Percentiles rank a stretch among this genome's conserved stretches.
Conservation (phyloP, 2,113 vertebrate species). For the Tachysurus vachellii region DNA sequence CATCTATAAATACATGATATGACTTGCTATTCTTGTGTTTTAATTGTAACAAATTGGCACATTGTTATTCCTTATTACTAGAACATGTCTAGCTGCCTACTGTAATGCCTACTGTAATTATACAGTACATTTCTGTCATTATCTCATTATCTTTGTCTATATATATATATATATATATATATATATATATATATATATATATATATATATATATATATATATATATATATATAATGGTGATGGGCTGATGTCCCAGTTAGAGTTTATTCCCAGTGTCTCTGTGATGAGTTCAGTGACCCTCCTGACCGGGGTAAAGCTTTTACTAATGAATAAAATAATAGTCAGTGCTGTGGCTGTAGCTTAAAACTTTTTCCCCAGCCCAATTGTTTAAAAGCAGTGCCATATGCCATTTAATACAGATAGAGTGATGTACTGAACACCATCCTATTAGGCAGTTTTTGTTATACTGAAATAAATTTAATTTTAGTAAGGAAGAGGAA, state of each 20-base stretch:
- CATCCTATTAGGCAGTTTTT: not conserved
- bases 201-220: not conserved
- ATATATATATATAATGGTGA: not conserved
- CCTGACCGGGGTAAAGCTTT: not conserved
- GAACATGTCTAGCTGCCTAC: not conserved
- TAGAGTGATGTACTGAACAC: not conserved
- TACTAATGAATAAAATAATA: not conserved
- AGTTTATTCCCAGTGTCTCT: not conserved
- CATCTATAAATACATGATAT: not conserved
- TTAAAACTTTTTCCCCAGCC: not conserved
- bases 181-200: not conserved
- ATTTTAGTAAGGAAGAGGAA: constrained; percentile 25
- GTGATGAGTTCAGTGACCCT: not conserved
- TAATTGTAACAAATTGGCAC: not conserved
- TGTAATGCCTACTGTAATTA: not conserved
- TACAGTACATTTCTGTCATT: not conserved
- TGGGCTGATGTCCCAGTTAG: not conserved
- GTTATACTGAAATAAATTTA: not conserved
- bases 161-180: not conserved
- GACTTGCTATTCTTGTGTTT: no score
- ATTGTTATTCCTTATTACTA: not conserved
- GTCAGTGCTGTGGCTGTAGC: not conserved
- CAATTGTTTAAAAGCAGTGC: not conserved
- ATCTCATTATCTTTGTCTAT: not conserved
- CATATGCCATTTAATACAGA: not conserved